A percentile compares a stretch with the other conserved stretches of the same genome.
Conservation (phyloP, 64 coral and sea anemone species). For the Pocillopora damicornis region DNA sequence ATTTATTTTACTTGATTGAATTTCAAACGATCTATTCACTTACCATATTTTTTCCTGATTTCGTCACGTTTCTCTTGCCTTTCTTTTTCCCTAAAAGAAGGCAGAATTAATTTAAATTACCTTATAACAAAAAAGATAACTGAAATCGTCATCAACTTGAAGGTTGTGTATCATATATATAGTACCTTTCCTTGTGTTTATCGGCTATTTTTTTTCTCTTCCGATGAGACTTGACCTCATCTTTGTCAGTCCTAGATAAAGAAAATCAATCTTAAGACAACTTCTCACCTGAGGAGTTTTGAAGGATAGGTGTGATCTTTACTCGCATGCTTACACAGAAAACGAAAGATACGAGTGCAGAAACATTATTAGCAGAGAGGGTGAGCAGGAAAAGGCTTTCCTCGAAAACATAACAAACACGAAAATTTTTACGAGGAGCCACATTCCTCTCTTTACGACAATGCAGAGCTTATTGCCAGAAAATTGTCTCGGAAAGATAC, state of each 20-base stretch:
- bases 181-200: slow-evolving; percentile 55
- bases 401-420: too few relatives aligned
- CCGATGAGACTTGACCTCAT: slow-evolving; percentile 29
- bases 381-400: too few relatives aligned
- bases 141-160: too few relatives aligned
- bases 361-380: too few relatives aligned
- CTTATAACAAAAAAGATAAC: too few relatives aligned
- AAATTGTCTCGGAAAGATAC: too few relatives aligned
- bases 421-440: too few relatives aligned
- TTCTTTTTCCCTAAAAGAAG: slow-evolving; percentile 22
- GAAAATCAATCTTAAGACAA: not conserved
- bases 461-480: too few relatives aligned
- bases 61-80: slow-evolving; percentile 55
- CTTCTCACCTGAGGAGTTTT: not conserved
- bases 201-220: slow-evolving; percentile 28
- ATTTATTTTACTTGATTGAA: too few relatives aligned
- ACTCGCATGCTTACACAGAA: not conserved
- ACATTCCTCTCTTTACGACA: too few relatives aligned
- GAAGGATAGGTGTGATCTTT: not conserved
- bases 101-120: not conserved
- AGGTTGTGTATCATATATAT: not conserved
- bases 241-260: slow-evolving; percentile 18
- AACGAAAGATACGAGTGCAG: not conserved
- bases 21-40: not conserved
- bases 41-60: slow-evolving; percentile 63